A percentile compares a stretch with the other conserved stretches of the same genome.
Evolutionary conservation across 2,888 invertebrate species (phyloP).

Genomic region (Cephus pulcher): DNA sequence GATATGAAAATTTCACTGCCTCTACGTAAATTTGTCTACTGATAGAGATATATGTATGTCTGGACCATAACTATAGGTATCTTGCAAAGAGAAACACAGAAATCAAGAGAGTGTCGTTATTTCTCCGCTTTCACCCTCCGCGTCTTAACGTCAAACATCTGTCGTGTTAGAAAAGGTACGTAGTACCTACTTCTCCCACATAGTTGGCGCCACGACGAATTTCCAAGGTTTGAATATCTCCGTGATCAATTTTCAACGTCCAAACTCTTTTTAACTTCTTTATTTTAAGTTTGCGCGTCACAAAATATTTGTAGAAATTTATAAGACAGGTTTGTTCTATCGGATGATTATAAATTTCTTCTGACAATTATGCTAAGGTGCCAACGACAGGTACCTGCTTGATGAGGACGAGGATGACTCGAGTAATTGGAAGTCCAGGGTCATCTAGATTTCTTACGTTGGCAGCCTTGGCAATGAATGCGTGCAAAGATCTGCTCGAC

Average conservation of each 20-base stretch:
- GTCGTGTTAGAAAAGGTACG: constrained; percentile 5
- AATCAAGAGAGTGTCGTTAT: constrained; percentile 8
- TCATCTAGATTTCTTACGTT: not conserved
- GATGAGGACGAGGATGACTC: not conserved
- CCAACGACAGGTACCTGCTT: not conserved
- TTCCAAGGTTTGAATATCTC: not conserved
- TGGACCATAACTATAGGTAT: not conserved
- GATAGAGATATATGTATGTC: not conserved
- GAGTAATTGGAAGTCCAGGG: constrained; percentile 1
- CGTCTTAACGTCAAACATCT: constrained; percentile 20
- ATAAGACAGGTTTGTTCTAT: not conserved
- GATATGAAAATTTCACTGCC: not conserved
- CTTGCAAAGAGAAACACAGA: not conserved
- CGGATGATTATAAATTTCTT: not conserved
- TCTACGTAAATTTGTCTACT: not conserved
- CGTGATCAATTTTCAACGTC: not conserved
- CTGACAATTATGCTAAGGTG: not conserved
- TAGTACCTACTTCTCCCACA: not conserved
- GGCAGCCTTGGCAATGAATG: constrained; percentile 4
- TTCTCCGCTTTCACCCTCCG: constrained; percentile 37
- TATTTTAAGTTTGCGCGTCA: not conserved
- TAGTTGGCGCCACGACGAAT: not conserved
- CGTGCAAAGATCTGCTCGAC: not conserved
- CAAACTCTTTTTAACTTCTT: not conserved
- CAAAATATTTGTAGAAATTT: not conserved